Conservation (phyloP, 2,888 invertebrate species). For the Polietes domitor region DNA sequence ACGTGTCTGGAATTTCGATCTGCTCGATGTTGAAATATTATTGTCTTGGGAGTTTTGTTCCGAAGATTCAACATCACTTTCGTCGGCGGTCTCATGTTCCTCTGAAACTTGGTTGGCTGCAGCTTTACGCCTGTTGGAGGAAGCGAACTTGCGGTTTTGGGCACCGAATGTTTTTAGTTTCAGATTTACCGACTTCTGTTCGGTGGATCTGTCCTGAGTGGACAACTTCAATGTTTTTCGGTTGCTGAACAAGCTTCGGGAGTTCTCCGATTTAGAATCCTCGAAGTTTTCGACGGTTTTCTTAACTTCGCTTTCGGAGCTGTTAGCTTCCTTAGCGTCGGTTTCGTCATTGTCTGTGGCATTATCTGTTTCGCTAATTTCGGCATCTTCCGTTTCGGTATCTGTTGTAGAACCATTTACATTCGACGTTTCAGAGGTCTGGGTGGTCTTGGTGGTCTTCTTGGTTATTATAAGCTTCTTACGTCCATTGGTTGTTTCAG, state of each 20-base stretch:
- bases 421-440: background rate
- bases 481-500: background rate
- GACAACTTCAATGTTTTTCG: background rate
- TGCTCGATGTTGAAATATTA: constrained; percentile 7
- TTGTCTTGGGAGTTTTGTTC: constrained; percentile 10
- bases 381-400: constrained; percentile 65
- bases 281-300: background rate
- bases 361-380: background rate
- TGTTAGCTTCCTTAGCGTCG: background rate
- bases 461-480: background rate
- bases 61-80: background rate
- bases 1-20: constrained; percentile 4
- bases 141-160: constrained; percentile 1
- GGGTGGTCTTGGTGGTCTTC: background rate
- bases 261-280: background rate
- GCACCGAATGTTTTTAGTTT: background rate
- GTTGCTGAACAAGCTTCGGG: background rate
- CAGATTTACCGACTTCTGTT: background rate
- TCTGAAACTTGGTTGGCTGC: background rate
- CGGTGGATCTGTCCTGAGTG: background rate
- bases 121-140: background rate
- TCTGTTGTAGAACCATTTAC: constrained; percentile 48
- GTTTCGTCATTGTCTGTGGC: background rate
- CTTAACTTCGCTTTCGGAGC: background rate
- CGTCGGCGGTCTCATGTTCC: background rate